Conservation (phyloP, 2,888 invertebrate genomes). For the Cheiracanthium punctorium region DNA sequence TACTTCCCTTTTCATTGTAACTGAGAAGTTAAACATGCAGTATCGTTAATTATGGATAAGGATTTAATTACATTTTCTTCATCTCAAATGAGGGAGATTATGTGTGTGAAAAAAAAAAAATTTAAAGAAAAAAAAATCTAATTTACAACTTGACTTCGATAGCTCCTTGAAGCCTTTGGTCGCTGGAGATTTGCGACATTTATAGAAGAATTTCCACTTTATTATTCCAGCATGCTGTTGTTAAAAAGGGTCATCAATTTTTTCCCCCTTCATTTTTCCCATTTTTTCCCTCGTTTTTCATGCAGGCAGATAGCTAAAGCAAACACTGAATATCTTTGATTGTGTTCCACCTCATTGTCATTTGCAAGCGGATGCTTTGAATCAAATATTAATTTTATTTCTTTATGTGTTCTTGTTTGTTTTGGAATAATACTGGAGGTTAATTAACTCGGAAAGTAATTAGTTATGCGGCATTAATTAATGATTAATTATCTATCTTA, state of each 20-base stretch:
- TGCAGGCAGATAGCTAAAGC: not conserved
- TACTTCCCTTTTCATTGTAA: not conserved
- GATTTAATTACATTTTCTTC: conserved; percentile 66
- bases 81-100: conserved; percentile 7
- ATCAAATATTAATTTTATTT: conserved; percentile 67
- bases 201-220: conserved; percentile 8
- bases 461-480: conserved; percentile 65
- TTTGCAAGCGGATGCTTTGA: not conserved
- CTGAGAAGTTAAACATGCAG: conserved; percentile 51
- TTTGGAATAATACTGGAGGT: conserved; percentile 45
- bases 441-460: conserved; percentile 66
- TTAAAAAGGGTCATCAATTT: conserved; percentile 41
- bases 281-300: not conserved
- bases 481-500: conserved; percentile 60
- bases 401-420: conserved; percentile 43
- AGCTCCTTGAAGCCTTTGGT: conserved; percentile 17
- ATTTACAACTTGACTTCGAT: conserved; percentile 36
- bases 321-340: not conserved
- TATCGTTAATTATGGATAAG: conserved; percentile 65
- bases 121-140: conserved; percentile 24
- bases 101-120: not conserved
- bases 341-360: conserved; percentile 12
- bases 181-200: conserved; percentile 19
- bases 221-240: not conserved
- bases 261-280: conserved; percentile 15